Percentiles rank a stretch among this genome's conserved stretches.
Evolutionary conservation across 53 echinoderm and acorn worm species (phyloP).

Genomic region (Henricia sp.): DNA sequence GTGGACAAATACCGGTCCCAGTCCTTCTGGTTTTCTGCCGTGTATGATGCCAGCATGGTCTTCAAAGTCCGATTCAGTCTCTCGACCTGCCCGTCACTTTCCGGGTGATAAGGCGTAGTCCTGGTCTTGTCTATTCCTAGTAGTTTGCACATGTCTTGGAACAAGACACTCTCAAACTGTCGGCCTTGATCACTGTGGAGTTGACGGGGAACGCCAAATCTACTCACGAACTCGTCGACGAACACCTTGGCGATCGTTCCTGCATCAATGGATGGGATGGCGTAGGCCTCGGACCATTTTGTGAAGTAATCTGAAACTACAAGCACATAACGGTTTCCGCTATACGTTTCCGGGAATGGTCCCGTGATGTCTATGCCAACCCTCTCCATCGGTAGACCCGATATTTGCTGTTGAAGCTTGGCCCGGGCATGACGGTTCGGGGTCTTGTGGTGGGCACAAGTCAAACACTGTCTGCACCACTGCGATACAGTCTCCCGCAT

Average conservation of each 20-base stretch:
- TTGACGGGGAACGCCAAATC: slow-evolving; percentile 18
- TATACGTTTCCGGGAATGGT: slow-evolving; percentile 7
- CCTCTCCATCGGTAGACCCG: slow-evolving; percentile 30
- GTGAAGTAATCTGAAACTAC: slow-evolving; percentile 46
- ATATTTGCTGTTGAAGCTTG: slow-evolving; percentile 13
- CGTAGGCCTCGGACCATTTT: slow-evolving; percentile 37
- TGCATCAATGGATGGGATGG: slow-evolving; percentile 6
- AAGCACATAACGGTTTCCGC: slow-evolving; percentile 29
- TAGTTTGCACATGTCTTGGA: background rate
- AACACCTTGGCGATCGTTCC: slow-evolving; percentile 23
- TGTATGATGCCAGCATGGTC: slow-evolving; percentile 39
- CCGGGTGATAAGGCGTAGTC: slow-evolving; percentile 34
- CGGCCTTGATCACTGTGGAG: slow-evolving; percentile 45
- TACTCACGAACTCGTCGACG: slow-evolving; percentile 41
- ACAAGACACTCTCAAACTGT: slow-evolving; percentile 22
- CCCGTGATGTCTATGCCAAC: slow-evolving; percentile 41
- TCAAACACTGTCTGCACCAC: slow-evolving; percentile 32
- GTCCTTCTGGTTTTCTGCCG: slow-evolving; percentile 25
- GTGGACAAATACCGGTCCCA: slow-evolving; percentile 39
- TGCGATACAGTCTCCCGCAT: slow-evolving; percentile 13
- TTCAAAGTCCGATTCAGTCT: slow-evolving; percentile 55
- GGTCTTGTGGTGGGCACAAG: slow-evolving; percentile 24
- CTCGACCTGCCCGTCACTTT: slow-evolving; percentile 44
- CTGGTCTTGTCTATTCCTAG: slow-evolving; percentile 41
- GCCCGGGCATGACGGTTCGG: slow-evolving; percentile 11